Percentiles rank a stretch among this genome's conserved stretches.
phyloP scores from a whole-genome alignment of 1,140 invertebrate genomes.

The Neoseiulus cucumeris region DNA sequence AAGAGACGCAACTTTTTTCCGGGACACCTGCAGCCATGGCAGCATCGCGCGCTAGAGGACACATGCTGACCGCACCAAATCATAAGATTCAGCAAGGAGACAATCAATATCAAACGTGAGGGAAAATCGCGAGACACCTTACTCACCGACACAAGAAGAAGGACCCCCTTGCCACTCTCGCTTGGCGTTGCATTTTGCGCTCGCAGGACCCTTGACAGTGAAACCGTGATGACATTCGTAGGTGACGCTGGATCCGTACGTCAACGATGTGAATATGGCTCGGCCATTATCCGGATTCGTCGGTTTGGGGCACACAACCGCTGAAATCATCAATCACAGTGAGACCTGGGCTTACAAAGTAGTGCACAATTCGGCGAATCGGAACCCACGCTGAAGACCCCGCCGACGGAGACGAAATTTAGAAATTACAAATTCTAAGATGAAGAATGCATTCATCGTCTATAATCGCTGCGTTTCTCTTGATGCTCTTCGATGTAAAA shows the following conservation, averaged over 20 bases:
- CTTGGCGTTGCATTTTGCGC: slow-evolving; percentile 62
- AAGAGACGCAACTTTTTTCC: no score
- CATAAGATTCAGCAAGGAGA: no score
- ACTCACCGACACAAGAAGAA: slow-evolving; percentile 60
- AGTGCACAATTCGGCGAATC: background rate
- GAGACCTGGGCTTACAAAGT: background rate
- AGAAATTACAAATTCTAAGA: no score
- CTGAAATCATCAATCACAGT: slow-evolving; percentile 30
- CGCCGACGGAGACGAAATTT: no score
- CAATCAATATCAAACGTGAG: background rate
- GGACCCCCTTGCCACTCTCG: slow-evolving; percentile 70
- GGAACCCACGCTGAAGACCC: no score
- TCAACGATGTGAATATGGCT: slow-evolving; percentile 70
- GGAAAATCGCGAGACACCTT: background rate
- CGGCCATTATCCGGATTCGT: slow-evolving; percentile 71
- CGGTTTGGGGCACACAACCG: slow-evolving; percentile 67
- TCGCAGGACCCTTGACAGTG: slow-evolving; percentile 61
- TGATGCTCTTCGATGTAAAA: no score
- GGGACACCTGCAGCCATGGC: no score
- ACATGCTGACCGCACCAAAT: no score
- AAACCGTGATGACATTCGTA: slow-evolving; percentile 86
- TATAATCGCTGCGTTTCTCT: no score
- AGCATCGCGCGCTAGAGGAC: no score
- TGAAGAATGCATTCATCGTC: no score
- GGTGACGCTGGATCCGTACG: slow-evolving; percentile 75